phyloP scores from a whole-genome alignment of 2,797 vertebrate genomes.

The Austrolebias charrua region DNA sequence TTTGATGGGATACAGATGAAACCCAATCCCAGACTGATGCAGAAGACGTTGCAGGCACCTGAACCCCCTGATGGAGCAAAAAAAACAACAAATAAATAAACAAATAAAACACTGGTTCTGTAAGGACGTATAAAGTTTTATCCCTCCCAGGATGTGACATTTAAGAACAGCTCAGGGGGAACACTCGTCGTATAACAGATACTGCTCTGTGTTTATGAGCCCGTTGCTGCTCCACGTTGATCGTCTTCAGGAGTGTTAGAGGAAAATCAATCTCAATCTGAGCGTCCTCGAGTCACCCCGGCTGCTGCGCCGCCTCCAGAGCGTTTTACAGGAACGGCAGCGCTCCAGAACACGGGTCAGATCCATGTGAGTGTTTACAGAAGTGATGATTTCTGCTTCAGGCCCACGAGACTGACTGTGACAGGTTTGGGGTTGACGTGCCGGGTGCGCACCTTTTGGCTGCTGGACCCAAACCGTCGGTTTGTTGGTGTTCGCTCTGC shows the following conservation, averaged over 20 bases:
- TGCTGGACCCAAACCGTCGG: too few species aligned
- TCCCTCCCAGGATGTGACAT: constrained; percentile 35
- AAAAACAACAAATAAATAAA: neutral
- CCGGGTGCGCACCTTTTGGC: too few species aligned
- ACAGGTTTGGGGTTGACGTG: too few species aligned
- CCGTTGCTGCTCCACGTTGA: constrained; percentile 15
- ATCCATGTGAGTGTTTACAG: constrained; percentile 3
- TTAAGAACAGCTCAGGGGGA: constrained; percentile 51
- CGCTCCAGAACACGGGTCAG: neutral
- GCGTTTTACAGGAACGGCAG: constrained; percentile 13
- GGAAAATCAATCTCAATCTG: constrained; percentile 55
- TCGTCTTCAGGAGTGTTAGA: constrained; percentile 17
- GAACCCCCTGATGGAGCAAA: neutral
- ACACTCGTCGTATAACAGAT: constrained; percentile 26
- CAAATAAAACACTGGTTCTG: constrained; percentile 17
- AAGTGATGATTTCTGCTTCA: neutral
- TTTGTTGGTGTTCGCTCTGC: too few species aligned
- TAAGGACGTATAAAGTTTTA: constrained; percentile 56
- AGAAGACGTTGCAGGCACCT: constrained; percentile 5
- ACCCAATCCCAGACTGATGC: neutral
- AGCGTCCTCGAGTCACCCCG: constrained; percentile 8
- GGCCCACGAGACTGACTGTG: too few species aligned
- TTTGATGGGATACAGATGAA: neutral
- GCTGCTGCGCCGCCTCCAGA: neutral
- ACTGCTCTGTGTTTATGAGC: constrained; percentile 48